Evolutionary conservation across 2,113 vertebrate species (phyloP).

Genomic region (Galbula dea): DNA sequence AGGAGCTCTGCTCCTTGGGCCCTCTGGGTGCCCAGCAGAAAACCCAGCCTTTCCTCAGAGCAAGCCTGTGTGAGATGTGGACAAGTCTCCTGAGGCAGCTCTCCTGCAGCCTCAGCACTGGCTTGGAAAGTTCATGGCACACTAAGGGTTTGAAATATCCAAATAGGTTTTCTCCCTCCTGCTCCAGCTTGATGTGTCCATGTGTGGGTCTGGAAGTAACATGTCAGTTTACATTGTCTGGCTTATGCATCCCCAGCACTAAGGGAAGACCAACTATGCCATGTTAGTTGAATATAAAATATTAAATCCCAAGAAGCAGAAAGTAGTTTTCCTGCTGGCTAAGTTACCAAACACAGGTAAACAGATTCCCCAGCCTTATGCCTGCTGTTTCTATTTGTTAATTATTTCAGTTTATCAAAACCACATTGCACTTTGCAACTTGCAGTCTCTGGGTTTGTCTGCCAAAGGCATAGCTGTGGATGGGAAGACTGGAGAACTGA

Average conservation of each 20-base stretch:
- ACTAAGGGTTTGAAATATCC: not conserved
- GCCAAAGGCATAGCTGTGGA: not conserved
- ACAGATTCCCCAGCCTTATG: not conserved
- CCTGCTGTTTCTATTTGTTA: not conserved
- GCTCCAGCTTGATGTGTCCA: not conserved
- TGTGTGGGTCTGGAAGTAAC: not conserved
- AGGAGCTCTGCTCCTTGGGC: not conserved
- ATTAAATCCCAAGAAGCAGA: not conserved
- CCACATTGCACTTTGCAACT: not conserved
- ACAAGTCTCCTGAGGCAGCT: rapidly evolving
- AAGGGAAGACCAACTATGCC: not conserved
- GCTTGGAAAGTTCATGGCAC: not conserved
- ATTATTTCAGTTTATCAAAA: slow-evolving; percentile 29
- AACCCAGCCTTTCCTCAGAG: not conserved
- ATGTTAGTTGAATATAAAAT: not conserved
- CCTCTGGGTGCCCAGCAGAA: not conserved
- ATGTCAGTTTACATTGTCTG: not conserved
- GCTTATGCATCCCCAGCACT: not conserved
- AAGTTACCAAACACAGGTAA: slow-evolving; percentile 23
- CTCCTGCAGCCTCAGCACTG: not conserved
- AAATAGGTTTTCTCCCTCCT: not conserved
- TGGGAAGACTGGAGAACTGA: not conserved
- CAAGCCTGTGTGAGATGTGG: not conserved
- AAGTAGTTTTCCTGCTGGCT: not conserved
- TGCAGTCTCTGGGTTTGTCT: not conserved